Percentiles rank a stretch among this genome's conserved stretches.
These are phyloP conservation scores for Pollachius pollachius DNA, from an alignment of 2,113 vertebrate genomes.

Conservation along the genomic window DNA sequence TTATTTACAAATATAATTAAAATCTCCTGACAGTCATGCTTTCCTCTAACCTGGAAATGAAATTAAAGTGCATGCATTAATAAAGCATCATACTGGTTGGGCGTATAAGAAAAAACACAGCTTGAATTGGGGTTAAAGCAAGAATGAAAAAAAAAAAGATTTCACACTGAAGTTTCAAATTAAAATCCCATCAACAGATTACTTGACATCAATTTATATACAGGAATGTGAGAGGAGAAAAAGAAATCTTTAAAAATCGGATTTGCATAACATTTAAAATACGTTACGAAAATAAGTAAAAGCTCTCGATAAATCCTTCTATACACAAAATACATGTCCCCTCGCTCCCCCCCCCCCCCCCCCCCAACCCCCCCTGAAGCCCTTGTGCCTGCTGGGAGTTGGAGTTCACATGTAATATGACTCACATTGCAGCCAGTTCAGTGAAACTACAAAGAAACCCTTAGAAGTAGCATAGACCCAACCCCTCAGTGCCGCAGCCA, in stretches of 20 bases:
- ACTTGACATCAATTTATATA: slow-evolving; percentile 69
- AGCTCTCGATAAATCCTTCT: slow-evolving; percentile 98
- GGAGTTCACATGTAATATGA: slow-evolving; percentile 81
- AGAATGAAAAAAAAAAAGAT: slow-evolving; percentile 59
- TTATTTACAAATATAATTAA: slow-evolving; percentile 99
- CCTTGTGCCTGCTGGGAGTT: slow-evolving; percentile 91
- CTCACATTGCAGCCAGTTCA: slow-evolving; percentile 91
- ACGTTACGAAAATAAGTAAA: slow-evolving; percentile 99
- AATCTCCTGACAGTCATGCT: slow-evolving; percentile 98
- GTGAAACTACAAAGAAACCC: slow-evolving; percentile 70
- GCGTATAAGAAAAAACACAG: slow-evolving; percentile 93
- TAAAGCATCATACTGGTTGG: slow-evolving; percentile 87
- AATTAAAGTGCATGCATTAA: slow-evolving; percentile 99
- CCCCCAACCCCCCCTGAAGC: slow-evolving; percentile 66
- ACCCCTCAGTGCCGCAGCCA: slow-evolving; percentile 13
- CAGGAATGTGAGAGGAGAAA: slow-evolving; percentile 61
- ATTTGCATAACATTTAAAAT: slow-evolving; percentile 96
- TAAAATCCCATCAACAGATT: slow-evolving; percentile 73
- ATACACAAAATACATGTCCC: slow-evolving; percentile 92
- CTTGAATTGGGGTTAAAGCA: slow-evolving; percentile 91
- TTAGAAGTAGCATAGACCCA: slow-evolving; percentile 53
- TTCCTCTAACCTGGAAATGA: slow-evolving; percentile 82
- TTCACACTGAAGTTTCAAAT: slow-evolving; percentile 43
- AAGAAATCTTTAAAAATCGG: slow-evolving; percentile 75
- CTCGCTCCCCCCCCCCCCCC: neutral